Conservation (phyloP, 2,888 invertebrate genomes). For the Phania funesta region DNA sequence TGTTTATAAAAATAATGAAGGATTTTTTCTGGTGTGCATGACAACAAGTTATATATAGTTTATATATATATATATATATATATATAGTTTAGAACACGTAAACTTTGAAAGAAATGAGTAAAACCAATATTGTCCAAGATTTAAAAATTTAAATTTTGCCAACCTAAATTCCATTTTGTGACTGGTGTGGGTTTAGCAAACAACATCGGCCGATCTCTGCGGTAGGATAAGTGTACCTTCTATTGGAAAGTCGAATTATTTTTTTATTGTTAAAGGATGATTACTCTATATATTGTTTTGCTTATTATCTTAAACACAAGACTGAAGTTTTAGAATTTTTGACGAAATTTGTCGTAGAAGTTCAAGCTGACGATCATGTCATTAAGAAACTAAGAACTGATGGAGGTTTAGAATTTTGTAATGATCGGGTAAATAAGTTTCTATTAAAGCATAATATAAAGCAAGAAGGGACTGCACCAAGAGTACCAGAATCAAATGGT, state of each 20-base stretch:
- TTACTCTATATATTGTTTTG: constrained; percentile 24
- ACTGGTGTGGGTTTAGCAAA: too few relatives aligned
- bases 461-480: constrained; percentile 49
- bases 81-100: too few relatives aligned
- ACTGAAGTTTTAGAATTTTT: constrained; percentile 54
- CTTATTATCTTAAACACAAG: constrained; percentile 62
- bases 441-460: constrained; percentile 31
- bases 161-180: too few relatives aligned
- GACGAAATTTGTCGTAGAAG: constrained; percentile 49
- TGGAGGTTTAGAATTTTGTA: constrained; percentile 59
- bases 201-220: too few relatives aligned
- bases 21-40: constrained; percentile 59
- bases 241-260: constrained; percentile 40
- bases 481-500: constrained; percentile 38
- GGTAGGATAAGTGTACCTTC: constrained; percentile 43
- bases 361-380: constrained; percentile 50
- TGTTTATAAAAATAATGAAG: constrained; percentile 49
- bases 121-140: too few relatives aligned
- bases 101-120: too few relatives aligned
- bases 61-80: too few relatives aligned
- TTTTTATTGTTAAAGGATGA: constrained; percentile 45
- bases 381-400: constrained; percentile 56
- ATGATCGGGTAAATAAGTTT: constrained; percentile 13
- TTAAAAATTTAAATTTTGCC: too few relatives aligned
- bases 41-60: constrained; percentile 58